These are phyloP conservation scores for Spea bombifrons DNA, from an alignment of 2,113 vertebrate species.

Conservation along the genomic window DNA sequence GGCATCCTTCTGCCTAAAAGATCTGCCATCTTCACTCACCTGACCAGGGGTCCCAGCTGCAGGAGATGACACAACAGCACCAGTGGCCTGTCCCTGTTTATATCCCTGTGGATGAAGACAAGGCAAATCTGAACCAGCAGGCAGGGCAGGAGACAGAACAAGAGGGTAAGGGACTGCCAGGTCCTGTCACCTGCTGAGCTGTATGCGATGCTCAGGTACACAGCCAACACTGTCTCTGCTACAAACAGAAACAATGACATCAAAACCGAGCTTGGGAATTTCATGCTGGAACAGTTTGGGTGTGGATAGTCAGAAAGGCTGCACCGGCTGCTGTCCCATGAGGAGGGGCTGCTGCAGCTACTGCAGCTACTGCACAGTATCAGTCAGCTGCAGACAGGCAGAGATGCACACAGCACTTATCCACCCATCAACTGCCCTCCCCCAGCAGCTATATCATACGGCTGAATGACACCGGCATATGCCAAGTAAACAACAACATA, in stretches of 20 bases:
- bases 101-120: slow-evolving; percentile 91
- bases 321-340: background rate
- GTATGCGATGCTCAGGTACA: slow-evolving; percentile 89
- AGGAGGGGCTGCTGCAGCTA: background rate
- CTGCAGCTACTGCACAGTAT: background rate
- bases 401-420: background rate
- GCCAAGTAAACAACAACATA: no score
- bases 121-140: slow-evolving; percentile 90
- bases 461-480: no score
- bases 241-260: slow-evolving; percentile 86
- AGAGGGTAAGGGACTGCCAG: slow-evolving; percentile 87
- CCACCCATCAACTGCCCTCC: slow-evolving; percentile 28
- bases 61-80: slow-evolving; percentile 89
- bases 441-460: background rate
- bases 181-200: slow-evolving; percentile 81
- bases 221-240: slow-evolving; percentile 81
- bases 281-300: slow-evolving; percentile 67
- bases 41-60: slow-evolving; percentile 89
- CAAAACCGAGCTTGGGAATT: slow-evolving; percentile 86
- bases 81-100: slow-evolving; percentile 87
- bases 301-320: background rate
- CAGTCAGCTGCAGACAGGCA: slow-evolving; percentile 16
- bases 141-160: slow-evolving; percentile 88
- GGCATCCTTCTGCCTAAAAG: background rate
- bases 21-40: slow-evolving; percentile 62